A percentile compares a stretch with the other conserved stretches of the same genome.
These are phyloP conservation scores for Procambarus virginalis DNA, from an alignment of 1,140 invertebrate genomes.

Conservation along the genomic window DNA sequence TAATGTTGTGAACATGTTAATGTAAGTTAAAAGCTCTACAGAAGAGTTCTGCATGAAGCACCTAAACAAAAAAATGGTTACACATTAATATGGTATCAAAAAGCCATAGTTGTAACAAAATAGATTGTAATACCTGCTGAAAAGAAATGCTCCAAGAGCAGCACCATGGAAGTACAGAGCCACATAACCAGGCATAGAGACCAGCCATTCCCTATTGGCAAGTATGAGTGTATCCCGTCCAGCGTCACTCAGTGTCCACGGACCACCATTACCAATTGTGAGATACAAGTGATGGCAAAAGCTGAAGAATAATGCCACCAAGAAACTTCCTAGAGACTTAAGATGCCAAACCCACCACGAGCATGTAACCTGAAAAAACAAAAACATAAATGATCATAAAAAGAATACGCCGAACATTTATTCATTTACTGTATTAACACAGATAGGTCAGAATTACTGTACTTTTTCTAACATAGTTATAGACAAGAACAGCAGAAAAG, in stretches of 20 bases:
- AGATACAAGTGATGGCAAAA: constrained; percentile 34
- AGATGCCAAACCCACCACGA: constrained; percentile 46
- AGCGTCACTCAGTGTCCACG: constrained; percentile 27
- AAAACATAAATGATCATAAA: neutral
- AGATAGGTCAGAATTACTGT: too few relatives aligned
- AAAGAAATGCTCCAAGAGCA: neutral
- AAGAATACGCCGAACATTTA: too few relatives aligned
- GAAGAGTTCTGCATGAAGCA: too few relatives aligned
- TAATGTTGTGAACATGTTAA: too few relatives aligned
- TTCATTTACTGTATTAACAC: too few relatives aligned
- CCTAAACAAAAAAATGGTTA: too few relatives aligned
- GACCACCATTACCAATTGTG: constrained; percentile 11
- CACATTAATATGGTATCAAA: too few relatives aligned
- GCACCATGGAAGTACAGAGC: constrained; percentile 49
- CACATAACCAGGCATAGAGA: constrained; percentile 43
- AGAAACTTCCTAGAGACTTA: neutral
- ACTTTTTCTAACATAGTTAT: too few relatives aligned
- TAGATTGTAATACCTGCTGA: neutral
- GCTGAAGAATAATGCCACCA: constrained; percentile 3
- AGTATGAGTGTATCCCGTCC: constrained; percentile 31
- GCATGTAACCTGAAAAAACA: constrained; percentile 24
- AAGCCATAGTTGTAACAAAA: too few relatives aligned
- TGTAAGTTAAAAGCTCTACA: too few relatives aligned
- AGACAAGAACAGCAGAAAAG: too few relatives aligned
- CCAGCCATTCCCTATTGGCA: constrained; percentile 65